Base-by-base conservation (phyloP, 2,888 invertebrate species). In the Dynastes tityus region DNA sequence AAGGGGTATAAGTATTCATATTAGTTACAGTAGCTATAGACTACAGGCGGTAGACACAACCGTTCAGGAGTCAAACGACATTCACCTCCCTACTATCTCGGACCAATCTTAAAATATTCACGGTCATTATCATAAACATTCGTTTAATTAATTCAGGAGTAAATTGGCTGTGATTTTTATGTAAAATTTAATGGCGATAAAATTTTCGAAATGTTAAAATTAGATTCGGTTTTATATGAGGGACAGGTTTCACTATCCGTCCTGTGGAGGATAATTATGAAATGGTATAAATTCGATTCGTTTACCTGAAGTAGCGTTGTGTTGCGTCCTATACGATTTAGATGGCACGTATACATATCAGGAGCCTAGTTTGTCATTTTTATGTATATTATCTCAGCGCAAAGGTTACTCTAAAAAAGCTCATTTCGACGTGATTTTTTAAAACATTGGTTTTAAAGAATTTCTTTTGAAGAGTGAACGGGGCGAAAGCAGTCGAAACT, bases 31-130 rank as follows among this genome's bases (percentile, higher is more conserved):
- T 77, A 79, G 78, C 79, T 1, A 40, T 73, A 73, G 58, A 58
- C 37, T 58, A 40, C 73, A 58, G 73, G 78, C 70, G 80, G 78
- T 77, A 61, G 80, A 79, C 80, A 80, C 76, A 80, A 80, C 71
- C 80, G 78, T 79, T 80, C 78, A 80, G 80, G 79, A 80, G 81
- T 82, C 80, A 81, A 80, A 70, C 77, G 80, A 79, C 80, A 76
- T 80, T 79, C 81, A 80, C 74, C 80, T 78, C 78, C 76, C 29
- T 74, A 78, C 77, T 80, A 80, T 81, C 80, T 79, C 77, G 71
- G 77, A 76, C 76, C 71, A 78, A 82, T 82, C 82, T 82, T 82
- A 82, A 82, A 82, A 79, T 81, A 82, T 82, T 82, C 82, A 82
- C 71, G 22, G 79, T 70, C 78, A 82, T 82, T 82, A 80, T 79